Evolutionary conservation across 2,888 invertebrate genomes (phyloP).

Genomic region (Hypercompe scribonia): DNA sequence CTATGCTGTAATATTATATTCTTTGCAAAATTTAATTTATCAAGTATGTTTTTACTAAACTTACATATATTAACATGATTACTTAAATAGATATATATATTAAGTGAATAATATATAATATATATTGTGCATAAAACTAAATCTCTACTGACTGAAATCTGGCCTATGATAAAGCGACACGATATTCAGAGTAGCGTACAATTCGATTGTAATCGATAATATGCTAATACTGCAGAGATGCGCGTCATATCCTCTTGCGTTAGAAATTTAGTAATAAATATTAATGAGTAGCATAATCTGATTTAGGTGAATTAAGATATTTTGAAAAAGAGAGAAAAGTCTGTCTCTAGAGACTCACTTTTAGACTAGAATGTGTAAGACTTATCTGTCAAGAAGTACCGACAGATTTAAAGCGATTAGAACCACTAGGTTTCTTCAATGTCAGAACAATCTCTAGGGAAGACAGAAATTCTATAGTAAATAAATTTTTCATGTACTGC

Average conservation of each 20-base stretch:
- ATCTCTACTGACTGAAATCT: not conserved
- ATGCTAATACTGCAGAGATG: not conserved
- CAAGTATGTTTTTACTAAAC: too few relatives aligned
- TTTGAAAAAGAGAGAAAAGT: not conserved
- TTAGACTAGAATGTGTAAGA: not conserved
- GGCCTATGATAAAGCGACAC: not conserved
- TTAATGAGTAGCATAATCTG: not conserved
- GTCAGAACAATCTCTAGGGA: not conserved
- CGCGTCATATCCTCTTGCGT: not conserved
- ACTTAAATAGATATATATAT: not conserved
- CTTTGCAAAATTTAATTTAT: too few relatives aligned
- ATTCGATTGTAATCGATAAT: not conserved
- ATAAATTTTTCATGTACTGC: not conserved
- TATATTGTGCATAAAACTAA: not conserved
- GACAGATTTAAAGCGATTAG: not conserved
- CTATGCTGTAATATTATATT: too few relatives aligned
- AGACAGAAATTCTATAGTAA: not conserved
- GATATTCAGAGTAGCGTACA: not conserved
- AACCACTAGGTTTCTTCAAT: not conserved
- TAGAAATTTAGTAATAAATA: constrained; percentile 46
- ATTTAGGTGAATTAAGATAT: not conserved
- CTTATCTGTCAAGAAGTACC: not conserved
- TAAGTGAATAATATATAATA: too few relatives aligned
- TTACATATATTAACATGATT: not conserved
- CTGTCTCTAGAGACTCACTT: not conserved